These are phyloP conservation scores for Carcina quercana DNA, from an alignment of 2,888 invertebrate species.

Conservation along the genomic window DNA sequence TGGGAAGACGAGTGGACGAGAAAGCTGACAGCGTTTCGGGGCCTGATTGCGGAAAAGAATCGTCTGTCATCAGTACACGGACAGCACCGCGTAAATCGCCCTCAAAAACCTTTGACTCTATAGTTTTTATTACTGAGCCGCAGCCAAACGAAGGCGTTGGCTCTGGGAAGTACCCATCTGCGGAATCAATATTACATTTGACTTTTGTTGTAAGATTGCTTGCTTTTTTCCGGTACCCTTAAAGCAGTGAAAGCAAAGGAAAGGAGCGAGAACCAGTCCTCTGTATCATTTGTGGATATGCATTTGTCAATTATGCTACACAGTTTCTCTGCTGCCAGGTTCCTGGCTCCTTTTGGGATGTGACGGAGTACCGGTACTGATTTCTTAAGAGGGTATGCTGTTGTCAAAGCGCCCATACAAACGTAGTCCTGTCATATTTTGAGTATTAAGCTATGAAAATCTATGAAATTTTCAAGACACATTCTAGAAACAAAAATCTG, in stretches of 20 bases:
- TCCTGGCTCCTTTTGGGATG: not conserved
- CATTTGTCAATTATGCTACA: slow-evolving; percentile 2
- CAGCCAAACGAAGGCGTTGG: no score
- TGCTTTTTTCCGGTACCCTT: not conserved
- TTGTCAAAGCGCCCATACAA: no score
- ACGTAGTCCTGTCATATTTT: no score
- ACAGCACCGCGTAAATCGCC: no score
- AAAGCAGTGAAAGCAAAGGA: slow-evolving; percentile 8
- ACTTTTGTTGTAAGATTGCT: slow-evolving; percentile 8
- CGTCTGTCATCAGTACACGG: not conserved
- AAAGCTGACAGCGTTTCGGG: not conserved
- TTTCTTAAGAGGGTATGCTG: no score
- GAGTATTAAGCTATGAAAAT: no score
- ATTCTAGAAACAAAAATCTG: no score
- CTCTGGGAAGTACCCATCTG: not conserved
- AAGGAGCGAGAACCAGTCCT: slow-evolving; percentile 6
- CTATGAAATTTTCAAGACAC: no score
- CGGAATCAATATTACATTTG: not conserved
- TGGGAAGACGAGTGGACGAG: not conserved
- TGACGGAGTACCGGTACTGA: not conserved
- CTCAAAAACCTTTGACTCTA: slow-evolving; percentile 1
- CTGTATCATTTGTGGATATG: not conserved
- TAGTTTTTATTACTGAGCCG: not conserved
- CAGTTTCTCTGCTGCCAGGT: slow-evolving; percentile 1
- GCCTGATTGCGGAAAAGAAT: not conserved